Evolutionary conservation across 1,140 invertebrate genomes (phyloP).

Genomic region (Phymastichus coffea): DNA sequence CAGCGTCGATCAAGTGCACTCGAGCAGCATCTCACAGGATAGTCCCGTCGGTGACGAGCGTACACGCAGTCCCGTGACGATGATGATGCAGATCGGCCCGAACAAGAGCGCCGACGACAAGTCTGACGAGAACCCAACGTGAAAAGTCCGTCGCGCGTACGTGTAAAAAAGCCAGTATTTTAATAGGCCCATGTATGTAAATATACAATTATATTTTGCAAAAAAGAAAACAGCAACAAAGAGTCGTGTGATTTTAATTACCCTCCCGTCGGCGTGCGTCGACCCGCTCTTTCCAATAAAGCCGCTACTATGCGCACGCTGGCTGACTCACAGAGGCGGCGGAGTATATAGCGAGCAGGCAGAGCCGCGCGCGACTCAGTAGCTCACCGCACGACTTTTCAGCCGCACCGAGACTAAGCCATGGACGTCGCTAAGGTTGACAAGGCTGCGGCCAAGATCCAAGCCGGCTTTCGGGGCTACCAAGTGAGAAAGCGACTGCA

Average conservation of each 20-base stretch:
- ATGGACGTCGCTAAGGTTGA: too few species aligned
- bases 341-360: too few species aligned
- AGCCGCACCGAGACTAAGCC: too few species aligned
- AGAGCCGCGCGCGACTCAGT: too few species aligned
- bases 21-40: constrained; percentile 27
- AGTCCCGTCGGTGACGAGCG: constrained; percentile 27
- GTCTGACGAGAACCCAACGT: neutral
- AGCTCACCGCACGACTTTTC: too few species aligned
- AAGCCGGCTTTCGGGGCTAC: constrained; percentile 72
- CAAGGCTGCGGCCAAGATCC: constrained; percentile 71
- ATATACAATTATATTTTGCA: too few species aligned
- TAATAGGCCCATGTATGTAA: neutral
- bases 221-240: too few species aligned
- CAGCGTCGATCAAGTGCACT: neutral
- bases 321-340: too few species aligned
- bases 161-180: neutral
- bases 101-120: neutral
- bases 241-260: too few species aligned
- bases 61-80: constrained; percentile 29
- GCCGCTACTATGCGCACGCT: too few species aligned
- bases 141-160: neutral
- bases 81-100: constrained; percentile 34
- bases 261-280: too few species aligned
- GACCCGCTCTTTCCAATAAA: too few species aligned
- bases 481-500: constrained; percentile 66